Percentiles rank a stretch among this genome's conserved stretches.
Conservation (phyloP, 2,797 vertebrate genomes). For the Propithecus deckenii region DNA sequence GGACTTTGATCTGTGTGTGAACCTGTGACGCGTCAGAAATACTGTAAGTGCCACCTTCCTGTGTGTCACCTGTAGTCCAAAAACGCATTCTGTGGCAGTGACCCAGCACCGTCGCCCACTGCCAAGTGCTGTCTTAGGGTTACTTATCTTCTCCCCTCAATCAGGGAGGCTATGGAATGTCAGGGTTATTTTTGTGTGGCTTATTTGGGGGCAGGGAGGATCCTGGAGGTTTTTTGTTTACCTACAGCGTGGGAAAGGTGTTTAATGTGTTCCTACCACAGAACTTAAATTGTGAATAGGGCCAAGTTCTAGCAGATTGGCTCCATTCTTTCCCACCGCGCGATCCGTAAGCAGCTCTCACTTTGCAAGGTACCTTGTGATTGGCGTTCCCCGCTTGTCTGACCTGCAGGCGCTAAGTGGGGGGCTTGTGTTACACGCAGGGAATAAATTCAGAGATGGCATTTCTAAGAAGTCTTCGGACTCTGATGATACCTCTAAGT, state of each 20-base stretch:
- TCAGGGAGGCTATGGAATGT: background rate
- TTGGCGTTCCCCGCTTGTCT: fast-evolving
- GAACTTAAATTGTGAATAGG: background rate
- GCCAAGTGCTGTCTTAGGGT: fast-evolving
- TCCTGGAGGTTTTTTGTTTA: background rate
- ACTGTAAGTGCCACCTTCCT: fast-evolving
- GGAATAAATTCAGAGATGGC: background rate
- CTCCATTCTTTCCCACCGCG: background rate
- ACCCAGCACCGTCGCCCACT: background rate
- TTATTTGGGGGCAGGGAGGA: background rate
- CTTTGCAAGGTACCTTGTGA: background rate
- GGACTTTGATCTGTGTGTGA: background rate
- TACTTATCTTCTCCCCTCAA: background rate
- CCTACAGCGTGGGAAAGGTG: background rate
- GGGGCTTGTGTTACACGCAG: background rate
- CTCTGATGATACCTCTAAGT: background rate
- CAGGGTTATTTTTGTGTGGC: background rate
- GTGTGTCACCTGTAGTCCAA: fast-evolving
- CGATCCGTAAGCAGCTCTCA: background rate
- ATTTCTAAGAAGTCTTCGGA: background rate
- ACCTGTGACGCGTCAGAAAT: fast-evolving
- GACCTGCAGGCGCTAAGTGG: background rate
- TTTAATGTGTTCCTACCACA: background rate
- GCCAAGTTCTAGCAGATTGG: background rate
- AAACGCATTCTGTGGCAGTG: fast-evolving